Percentiles rank a stretch among this genome's conserved stretches.
Evolutionary conservation across 1,140 invertebrate species (phyloP).

Genomic region (Delia radicum): DNA sequence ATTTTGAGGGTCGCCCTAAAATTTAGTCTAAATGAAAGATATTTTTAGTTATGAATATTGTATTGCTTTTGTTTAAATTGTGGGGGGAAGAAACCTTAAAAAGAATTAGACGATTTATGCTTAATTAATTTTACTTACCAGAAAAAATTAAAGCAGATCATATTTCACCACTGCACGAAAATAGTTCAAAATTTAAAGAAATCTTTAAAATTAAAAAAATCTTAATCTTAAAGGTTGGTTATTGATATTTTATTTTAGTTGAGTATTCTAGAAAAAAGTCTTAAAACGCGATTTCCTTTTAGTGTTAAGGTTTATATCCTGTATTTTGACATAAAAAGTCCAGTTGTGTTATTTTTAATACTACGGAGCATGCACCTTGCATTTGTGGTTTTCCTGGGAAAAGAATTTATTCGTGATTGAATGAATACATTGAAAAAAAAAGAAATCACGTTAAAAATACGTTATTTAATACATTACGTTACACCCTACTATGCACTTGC

Average conservation of each 20-base stretch:
- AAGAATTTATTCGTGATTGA: background rate
- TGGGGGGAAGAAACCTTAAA: constrained; percentile 18
- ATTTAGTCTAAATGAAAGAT: too few relatives aligned
- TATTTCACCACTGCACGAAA: background rate
- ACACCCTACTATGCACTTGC: background rate
- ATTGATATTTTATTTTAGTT: background rate
- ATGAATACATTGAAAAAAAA: background rate
- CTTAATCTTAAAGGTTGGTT: background rate
- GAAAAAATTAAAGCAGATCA: background rate
- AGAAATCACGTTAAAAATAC: background rate
- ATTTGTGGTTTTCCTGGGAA: constrained; percentile 18
- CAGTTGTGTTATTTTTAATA: background rate
- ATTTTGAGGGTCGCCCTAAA: too few relatives aligned
- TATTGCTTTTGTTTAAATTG: background rate
- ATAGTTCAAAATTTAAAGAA: background rate
- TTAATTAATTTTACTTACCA: constrained; percentile 20
- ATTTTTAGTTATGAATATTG: background rate
- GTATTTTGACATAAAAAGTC: constrained; percentile 9
- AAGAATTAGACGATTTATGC: constrained; percentile 21
- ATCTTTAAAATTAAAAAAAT: background rate
- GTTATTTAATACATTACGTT: background rate
- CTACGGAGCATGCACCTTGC: constrained; percentile 1
- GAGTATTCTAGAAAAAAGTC: background rate
- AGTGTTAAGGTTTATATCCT: background rate
- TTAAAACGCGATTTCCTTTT: background rate